Evolutionary conservation across 2,797 vertebrate genomes (phyloP).

Genomic region (Neosilurus hyrtlii): DNA sequence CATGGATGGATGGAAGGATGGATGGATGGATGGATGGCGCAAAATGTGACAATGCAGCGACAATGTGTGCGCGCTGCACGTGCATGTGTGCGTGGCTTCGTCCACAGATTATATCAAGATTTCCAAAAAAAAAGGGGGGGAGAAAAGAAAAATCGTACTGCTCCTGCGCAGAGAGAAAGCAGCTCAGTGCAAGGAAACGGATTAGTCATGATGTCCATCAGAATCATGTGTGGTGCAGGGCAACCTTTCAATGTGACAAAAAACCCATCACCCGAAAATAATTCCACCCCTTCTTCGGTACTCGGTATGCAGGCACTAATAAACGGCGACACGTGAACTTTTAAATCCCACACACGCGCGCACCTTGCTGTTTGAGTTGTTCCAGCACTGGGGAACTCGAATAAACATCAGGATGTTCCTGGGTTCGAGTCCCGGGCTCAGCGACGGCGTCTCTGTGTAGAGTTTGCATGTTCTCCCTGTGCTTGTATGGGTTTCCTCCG

Average conservation of each 20-base stretch:
- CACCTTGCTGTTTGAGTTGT: not conserved
- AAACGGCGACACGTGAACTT: not conserved
- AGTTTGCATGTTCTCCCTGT: no score
- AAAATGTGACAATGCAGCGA: not conserved
- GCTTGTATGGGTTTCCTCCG: no score
- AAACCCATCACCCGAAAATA: no score
- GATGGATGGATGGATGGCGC: not conserved
- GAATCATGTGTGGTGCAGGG: not conserved
- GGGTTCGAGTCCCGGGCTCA: no score
- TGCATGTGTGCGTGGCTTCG: not conserved
- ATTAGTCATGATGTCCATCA: constrained; percentile 27
- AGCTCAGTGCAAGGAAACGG: not conserved
- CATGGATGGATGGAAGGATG: not conserved
- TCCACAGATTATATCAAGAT: not conserved
- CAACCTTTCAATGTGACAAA: no score
- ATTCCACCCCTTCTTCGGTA: no score
- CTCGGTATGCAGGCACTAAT: not conserved
- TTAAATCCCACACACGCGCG: no score
- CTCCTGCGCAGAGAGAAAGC: not conserved
- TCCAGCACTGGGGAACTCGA: not conserved
- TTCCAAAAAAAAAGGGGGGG: not conserved
- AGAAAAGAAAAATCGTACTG: no score
- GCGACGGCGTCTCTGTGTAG: no score
- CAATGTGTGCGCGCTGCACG: constrained; percentile 19
- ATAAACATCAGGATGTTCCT: not conserved